Conservation (phyloP, 2,888 invertebrate genomes). For the Esperia sulphurella region DNA sequence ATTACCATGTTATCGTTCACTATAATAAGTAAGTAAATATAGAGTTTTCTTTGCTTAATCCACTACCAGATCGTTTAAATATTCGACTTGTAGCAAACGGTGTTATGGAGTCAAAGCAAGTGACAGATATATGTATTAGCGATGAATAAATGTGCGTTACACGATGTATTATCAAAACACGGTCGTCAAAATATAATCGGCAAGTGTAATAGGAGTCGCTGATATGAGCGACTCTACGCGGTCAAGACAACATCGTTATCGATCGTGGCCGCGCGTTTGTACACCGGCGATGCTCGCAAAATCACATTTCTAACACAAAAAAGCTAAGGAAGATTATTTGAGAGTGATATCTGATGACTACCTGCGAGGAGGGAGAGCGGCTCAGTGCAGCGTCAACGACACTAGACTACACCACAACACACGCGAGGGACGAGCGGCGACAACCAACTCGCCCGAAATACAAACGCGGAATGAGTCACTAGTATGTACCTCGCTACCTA, state of each 20-base stretch:
- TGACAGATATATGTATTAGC: not conserved
- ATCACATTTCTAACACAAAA: conserved; percentile 48
- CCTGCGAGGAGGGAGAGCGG: conserved; percentile 50
- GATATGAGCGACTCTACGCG: conserved; percentile 42
- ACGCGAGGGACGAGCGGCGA: conserved; percentile 59
- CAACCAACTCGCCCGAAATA: conserved; percentile 61
- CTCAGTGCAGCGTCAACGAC: conserved; percentile 58
- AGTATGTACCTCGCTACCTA: conserved; percentile 22
- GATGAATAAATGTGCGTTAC: conserved; percentile 1
- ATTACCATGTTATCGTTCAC: conserved; percentile 11
- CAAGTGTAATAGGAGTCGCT: conserved; percentile 32
- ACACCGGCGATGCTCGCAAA: conserved; percentile 39
- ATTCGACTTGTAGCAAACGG: not conserved
- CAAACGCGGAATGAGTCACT: conserved; percentile 62
- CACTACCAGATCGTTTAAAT: conserved; percentile 5
- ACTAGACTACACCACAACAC: conserved; percentile 68
- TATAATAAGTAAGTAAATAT: not conserved
- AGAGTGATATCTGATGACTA: conserved; percentile 31
- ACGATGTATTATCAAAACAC: conserved; percentile 29
- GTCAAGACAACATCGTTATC: conserved; percentile 71
- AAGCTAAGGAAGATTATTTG: conserved; percentile 16
- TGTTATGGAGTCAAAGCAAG: conserved; percentile 12
- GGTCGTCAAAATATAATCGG: conserved; percentile 17
- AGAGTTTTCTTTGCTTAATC: not conserved
- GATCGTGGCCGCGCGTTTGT: conserved; percentile 62